Percentiles rank a stretch among this genome's conserved stretches.
These are phyloP conservation scores for Cantharis flavilabris DNA, from an alignment of 2,888 invertebrate species.

Conservation along the genomic window DNA sequence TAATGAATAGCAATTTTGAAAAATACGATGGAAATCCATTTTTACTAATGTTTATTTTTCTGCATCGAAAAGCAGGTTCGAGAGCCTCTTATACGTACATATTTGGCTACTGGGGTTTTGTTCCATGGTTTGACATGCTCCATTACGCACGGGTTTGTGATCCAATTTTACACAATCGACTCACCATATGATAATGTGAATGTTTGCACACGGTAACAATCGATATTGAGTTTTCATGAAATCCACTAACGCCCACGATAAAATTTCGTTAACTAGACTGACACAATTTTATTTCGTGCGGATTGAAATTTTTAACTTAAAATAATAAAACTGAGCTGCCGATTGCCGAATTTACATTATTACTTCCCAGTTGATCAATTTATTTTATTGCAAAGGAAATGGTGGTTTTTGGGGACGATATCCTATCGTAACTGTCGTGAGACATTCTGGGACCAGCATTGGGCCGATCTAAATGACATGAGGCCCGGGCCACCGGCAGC, in stretches of 20 bases:
- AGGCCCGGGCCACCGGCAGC: slow-evolving; percentile 28
- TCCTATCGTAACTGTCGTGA: slow-evolving; percentile 15
- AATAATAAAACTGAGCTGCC: background rate
- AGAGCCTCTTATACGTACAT: slow-evolving; percentile 20
- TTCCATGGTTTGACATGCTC: slow-evolving; percentile 29
- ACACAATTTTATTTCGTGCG: background rate
- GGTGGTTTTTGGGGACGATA: slow-evolving; percentile 14
- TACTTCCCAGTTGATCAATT: slow-evolving; percentile 17
- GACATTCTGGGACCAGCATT: slow-evolving; percentile 29
- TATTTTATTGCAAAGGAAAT: slow-evolving; percentile 6
- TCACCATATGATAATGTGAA: slow-evolving; percentile 19
- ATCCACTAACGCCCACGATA: background rate
- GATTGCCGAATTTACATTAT: background rate
- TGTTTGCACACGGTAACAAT: slow-evolving; percentile 19
- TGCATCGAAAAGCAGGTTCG: background rate
- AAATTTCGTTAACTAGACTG: background rate
- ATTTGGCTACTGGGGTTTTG: slow-evolving; percentile 21
- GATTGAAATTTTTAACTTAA: background rate
- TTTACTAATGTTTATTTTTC: background rate
- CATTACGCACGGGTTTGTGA: slow-evolving; percentile 30
- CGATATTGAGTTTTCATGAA: background rate
- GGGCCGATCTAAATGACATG: slow-evolving; percentile 29
- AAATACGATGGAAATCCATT: background rate
- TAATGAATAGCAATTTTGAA: no score
- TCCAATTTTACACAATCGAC: slow-evolving; percentile 28